Conservation (phyloP, 2,797 vertebrate species). For the Microcaecilia unicolor region DNA sequence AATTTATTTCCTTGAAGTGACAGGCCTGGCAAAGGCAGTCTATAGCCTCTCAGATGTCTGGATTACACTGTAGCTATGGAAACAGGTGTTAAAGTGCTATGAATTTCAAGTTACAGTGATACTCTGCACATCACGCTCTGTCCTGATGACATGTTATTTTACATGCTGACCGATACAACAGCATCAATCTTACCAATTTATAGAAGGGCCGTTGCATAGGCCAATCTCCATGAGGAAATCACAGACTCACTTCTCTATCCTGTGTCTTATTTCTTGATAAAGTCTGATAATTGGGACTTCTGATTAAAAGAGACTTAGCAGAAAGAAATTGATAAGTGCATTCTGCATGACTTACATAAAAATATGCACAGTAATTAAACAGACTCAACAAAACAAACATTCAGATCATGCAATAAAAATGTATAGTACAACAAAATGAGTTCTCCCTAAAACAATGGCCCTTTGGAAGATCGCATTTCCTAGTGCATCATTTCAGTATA, state of each 20-base stretch:
- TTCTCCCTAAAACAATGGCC: too few species aligned
- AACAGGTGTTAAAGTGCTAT: constrained; percentile 68
- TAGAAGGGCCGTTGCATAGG: neutral
- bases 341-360: too few species aligned
- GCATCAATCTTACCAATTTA: constrained; percentile 40
- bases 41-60: constrained; percentile 62
- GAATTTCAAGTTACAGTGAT: constrained; percentile 63
- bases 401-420: too few species aligned
- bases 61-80: constrained; percentile 70
- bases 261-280: too few species aligned
- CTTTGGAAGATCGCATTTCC: too few species aligned
- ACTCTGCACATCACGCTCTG: constrained; percentile 49
- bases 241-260: neutral
- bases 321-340: too few species aligned
- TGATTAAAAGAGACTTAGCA: too few species aligned
- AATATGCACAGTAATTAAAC: too few species aligned
- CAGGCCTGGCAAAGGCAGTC: constrained; percentile 52
- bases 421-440: too few species aligned
- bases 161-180: constrained; percentile 42
- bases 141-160: constrained; percentile 44
- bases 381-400: too few species aligned
- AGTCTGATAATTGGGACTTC: too few species aligned
- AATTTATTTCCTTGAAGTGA: constrained; percentile 70
- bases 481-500: too few species aligned
- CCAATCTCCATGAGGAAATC: neutral